phyloP scores from a whole-genome alignment of 2,797 vertebrate genomes.

The Pristis pectinata region DNA sequence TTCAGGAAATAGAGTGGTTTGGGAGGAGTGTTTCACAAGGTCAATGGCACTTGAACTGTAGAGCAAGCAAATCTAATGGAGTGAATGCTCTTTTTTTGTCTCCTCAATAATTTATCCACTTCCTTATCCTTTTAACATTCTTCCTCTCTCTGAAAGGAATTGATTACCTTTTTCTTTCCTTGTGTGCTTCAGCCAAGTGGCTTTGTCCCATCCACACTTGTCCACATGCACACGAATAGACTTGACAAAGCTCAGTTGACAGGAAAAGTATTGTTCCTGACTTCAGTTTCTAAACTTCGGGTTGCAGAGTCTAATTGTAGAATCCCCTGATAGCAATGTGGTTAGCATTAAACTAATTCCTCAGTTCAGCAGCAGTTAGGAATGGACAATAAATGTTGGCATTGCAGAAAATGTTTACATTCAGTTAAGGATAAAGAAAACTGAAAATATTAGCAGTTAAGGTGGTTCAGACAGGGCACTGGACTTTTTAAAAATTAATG shows the following conservation, averaged over 20 bases:
- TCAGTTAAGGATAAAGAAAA: too few species aligned
- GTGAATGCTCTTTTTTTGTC: neutral
- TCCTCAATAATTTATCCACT: neutral
- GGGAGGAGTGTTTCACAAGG: neutral
- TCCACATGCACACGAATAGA: neutral
- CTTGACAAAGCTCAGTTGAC: neutral
- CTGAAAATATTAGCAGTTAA: neutral
- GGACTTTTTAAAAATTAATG: neutral
- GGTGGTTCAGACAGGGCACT: neutral
- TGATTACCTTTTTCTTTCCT: neutral
- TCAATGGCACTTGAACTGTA: neutral
- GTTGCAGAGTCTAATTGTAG: neutral
- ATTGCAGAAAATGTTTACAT: too few species aligned
- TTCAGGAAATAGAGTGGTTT: neutral
- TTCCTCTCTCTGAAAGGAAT: too few species aligned
- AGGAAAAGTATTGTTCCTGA: neutral
- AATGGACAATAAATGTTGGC: too few species aligned
- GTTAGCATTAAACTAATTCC: too few species aligned
- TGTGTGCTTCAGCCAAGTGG: neutral
- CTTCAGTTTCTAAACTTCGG: neutral
- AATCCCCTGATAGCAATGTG: neutral
- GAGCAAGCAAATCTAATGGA: neutral
- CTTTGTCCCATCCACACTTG: neutral
- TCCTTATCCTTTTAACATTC: neutral
- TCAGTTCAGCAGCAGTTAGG: too few species aligned